Conservation (phyloP, 2,797 vertebrate genomes). For the Phoeniculus purpureus region DNA sequence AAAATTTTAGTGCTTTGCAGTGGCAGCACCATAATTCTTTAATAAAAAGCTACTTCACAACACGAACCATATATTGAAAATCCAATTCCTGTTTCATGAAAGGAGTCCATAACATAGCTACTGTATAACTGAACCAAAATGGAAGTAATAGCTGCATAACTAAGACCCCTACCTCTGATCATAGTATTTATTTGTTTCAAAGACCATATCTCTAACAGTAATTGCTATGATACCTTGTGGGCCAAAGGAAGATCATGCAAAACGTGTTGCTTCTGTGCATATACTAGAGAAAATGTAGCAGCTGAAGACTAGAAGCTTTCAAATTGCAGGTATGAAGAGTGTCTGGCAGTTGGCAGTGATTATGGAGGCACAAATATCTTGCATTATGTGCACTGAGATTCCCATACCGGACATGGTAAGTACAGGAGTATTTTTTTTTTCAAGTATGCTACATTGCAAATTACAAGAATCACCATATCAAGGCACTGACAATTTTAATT, state of each 20-base stretch:
- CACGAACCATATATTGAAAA: constrained; percentile 31
- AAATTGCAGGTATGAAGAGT: neutral
- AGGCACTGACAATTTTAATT: neutral
- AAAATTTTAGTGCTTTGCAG: constrained; percentile 15
- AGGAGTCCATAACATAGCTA: constrained; percentile 7
- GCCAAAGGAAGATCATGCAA: constrained; percentile 16
- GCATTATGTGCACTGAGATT: neutral
- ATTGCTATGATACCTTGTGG: constrained; percentile 19
- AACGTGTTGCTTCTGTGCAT: neutral
- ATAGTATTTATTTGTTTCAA: neutral
- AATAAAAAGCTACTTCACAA: constrained; percentile 44
- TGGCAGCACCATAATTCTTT: constrained; percentile 47
- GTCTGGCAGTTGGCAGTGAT: neutral
- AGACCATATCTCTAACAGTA: neutral
- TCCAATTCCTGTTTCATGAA: constrained; percentile 48
- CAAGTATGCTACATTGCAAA: neutral
- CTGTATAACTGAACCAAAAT: constrained; percentile 29
- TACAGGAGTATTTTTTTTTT: neutral
- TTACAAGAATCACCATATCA: neutral
- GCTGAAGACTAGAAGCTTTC: neutral
- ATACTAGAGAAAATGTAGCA: neutral
- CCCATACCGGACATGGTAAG: neutral
- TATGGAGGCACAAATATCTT: neutral
- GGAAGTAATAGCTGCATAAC: neutral
- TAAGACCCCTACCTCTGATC: constrained; percentile 12